Base-by-base conservation (phyloP, 2,113 vertebrate genomes). In the Myrmophylax atrothorax region DNA sequence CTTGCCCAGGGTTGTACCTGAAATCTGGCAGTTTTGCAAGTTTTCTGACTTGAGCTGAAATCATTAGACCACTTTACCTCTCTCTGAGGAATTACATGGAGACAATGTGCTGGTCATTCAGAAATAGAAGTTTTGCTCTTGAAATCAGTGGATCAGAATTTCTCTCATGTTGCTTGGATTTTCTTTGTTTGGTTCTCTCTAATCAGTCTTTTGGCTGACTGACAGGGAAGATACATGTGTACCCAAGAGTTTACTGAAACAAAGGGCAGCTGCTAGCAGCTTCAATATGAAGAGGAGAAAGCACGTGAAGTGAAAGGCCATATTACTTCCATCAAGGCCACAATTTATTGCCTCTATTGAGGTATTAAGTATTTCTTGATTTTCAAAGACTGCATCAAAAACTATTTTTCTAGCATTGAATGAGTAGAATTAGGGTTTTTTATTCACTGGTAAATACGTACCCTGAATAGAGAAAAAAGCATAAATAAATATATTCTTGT, bases 21-120 rank as follows among this genome's bases (percentile, higher is more conserved):
- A 67, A 80, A 62, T 74, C 35, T 86, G 60, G 10, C 33, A 63
- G 67, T 74, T 91, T 17, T 87, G 38, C 16, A 4, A 1, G 1
- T 74, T 96, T 81, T 76, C 47, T 87, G 60, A 29, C 76, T 80
- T 62, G 28, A 62, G 7, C 20, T 84, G 44, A 60, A 84, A 68
- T 40, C 24, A 14, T 68, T 52, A 73, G 44, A 52, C 35, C 24
- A 16, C 64, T 86, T 63, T 28, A 15, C 18, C 14, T 47, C 20
- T 52, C 53, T 50, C 33, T 63, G 55, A 29, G 23, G 47, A 84
- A 38, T 47, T 10, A 2, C 20, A 14, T 56, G 55, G 74, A 63
- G 50, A 38, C 0, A 0, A 35, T 56, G 50, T 0, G 0, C 35
- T 75, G 60, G 18, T 67, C 35, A 14, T 1, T 2, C 38, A 74